Percentiles rank a stretch among this genome's conserved stretches.
Conservation (phyloP, 2,113 vertebrate species). For the Octodon degus region DNA sequence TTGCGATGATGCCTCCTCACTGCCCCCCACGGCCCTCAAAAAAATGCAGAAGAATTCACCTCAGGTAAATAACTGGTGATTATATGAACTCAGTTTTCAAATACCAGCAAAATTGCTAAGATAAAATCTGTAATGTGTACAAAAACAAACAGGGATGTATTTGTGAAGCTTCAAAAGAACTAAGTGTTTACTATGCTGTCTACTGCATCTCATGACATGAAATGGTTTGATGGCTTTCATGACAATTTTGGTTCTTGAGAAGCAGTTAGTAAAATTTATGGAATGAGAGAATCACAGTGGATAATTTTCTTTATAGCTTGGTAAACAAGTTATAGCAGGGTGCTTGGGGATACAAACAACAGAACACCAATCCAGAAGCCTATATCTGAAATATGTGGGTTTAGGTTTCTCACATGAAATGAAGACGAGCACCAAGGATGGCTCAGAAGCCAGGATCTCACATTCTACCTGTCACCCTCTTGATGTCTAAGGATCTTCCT, state of each 20-base stretch:
- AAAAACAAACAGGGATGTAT: not conserved
- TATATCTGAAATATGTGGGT: not conserved
- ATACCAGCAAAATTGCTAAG: not conserved
- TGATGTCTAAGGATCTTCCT: not conserved
- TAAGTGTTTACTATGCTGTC: not conserved
- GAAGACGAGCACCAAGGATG: not conserved
- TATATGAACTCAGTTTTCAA: constrained; percentile 49
- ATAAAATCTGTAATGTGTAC: not conserved
- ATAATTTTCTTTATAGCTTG: constrained; percentile 24
- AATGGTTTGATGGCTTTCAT: constrained; percentile 28
- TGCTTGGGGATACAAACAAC: not conserved
- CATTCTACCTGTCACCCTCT: not conserved
- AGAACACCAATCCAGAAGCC: constrained; percentile 27
- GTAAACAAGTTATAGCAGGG: not conserved
- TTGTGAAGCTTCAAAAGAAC: not conserved
- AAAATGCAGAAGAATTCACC: not conserved
- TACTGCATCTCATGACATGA: not conserved
- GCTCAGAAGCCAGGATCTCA: not conserved
- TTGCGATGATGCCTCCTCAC: not conserved
- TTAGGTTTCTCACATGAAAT: not conserved
- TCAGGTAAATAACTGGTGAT: constrained; percentile 19
- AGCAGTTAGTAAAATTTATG: constrained; percentile 40
- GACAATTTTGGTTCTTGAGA: constrained; percentile 55
- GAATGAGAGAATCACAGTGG: not conserved
- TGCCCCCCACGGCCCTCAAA: fast-evolving